Percentiles rank a stretch among this genome's conserved stretches.
phyloP scores from a whole-genome alignment of 2,797 vertebrate species.

The Lophius americanus region DNA sequence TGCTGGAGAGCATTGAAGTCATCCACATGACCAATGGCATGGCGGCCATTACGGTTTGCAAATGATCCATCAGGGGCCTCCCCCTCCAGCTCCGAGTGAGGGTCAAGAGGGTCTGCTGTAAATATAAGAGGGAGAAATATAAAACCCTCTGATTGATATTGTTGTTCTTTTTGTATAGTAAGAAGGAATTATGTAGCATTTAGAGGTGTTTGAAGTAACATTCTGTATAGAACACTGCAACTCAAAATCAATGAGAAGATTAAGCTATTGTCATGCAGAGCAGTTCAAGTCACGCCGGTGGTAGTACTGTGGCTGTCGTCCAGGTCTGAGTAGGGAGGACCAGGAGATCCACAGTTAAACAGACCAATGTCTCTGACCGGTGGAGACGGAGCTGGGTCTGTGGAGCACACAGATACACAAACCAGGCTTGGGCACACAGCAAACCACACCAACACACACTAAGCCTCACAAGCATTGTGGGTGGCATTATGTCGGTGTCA shows the following conservation, averaged over 20 bases:
- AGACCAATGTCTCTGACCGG: conserved; percentile 91
- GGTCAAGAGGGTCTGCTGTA: conserved; percentile 74
- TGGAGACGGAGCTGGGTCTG: conserved; percentile 90
- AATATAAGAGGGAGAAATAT: background rate
- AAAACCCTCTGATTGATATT: background rate
- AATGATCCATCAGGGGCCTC: conserved; percentile 79
- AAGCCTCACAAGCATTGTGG: conserved; percentile 12
- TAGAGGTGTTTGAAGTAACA: conserved; percentile 10
- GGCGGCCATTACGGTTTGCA: conserved; percentile 84
- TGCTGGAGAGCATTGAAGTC: conserved; percentile 89
- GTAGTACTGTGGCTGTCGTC: conserved; percentile 79
- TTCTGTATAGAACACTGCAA: background rate
- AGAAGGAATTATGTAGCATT: background rate
- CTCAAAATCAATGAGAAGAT: conserved; percentile 15
- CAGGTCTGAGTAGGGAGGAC: conserved; percentile 79
- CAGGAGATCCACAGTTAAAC: conserved; percentile 82
- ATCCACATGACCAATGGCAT: conserved; percentile 84
- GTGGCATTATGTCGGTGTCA: background rate
- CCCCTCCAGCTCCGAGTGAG: conserved; percentile 81
- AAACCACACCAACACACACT: conserved; percentile 49
- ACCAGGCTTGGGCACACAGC: conserved; percentile 50
- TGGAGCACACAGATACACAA: conserved; percentile 65
- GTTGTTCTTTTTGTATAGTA: background rate
- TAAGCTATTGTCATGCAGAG: conserved; percentile 46
- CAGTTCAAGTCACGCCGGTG: conserved; percentile 78